These are phyloP conservation scores for Otis tarda DNA, from an alignment of 2,113 vertebrate species.

Conservation along the genomic window DNA sequence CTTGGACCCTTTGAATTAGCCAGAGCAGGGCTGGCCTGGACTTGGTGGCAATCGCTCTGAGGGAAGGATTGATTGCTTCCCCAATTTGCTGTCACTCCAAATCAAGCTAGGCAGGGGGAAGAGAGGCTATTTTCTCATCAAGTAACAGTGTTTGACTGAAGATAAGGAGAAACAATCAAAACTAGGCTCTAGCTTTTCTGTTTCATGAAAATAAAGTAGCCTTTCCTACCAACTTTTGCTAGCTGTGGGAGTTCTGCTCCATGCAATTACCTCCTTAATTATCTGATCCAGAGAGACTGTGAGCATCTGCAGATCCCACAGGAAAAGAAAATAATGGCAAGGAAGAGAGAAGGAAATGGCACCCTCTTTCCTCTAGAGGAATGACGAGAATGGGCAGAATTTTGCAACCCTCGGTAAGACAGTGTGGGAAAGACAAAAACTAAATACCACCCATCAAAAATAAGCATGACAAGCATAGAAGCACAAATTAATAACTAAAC, in stretches of 20 bases:
- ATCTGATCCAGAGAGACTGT: neutral
- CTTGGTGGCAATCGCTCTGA: neutral
- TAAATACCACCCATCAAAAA: neutral
- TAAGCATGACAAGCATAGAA: neutral
- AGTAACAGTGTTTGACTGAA: neutral
- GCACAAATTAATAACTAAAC: neutral
- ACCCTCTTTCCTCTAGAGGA: neutral
- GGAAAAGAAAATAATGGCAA: neutral
- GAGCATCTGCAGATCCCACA: neutral
- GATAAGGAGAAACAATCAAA: conserved; percentile 3
- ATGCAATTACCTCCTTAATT: neutral
- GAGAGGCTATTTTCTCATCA: conserved; percentile 30
- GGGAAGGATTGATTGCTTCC: neutral
- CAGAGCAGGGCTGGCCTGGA: neutral
- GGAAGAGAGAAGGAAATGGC: neutral
- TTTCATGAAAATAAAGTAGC: neutral
- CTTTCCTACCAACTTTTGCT: neutral
- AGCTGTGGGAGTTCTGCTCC: neutral
- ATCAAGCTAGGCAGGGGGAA: neutral
- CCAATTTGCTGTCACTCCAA: neutral
- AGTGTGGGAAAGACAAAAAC: neutral
- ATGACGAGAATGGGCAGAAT: neutral
- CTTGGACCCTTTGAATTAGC: neutral
- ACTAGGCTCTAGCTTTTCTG: neutral
- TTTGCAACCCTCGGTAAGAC: neutral